These are phyloP conservation scores for Lochmaea capreae DNA, from an alignment of 2,888 invertebrate species.

Conservation along the genomic window DNA sequence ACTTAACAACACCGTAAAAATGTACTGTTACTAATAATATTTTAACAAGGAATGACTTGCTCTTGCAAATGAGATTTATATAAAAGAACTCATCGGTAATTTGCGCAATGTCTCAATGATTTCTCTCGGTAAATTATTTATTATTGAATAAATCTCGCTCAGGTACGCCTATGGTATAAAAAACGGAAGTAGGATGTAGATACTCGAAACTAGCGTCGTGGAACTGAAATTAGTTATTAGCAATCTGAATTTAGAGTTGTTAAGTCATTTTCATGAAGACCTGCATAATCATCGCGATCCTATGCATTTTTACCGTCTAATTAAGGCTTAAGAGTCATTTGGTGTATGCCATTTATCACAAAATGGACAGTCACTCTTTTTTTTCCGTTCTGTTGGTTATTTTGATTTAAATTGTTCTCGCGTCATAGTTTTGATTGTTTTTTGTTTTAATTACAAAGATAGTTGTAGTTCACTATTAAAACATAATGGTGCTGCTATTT, in stretches of 20 bases:
- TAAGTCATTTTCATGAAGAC: slow-evolving; percentile 51
- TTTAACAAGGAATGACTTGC: slow-evolving; percentile 50
- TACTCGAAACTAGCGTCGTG: slow-evolving; percentile 45
- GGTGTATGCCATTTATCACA: slow-evolving; percentile 20
- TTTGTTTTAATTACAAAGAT: background rate
- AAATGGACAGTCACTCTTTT: slow-evolving; percentile 36
- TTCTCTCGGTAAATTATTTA: too few species aligned
- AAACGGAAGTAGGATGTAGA: background rate
- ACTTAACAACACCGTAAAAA: slow-evolving; percentile 51
- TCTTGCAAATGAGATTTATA: slow-evolving; percentile 41
- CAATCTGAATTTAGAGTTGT: slow-evolving; percentile 56
- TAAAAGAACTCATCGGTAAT: too few species aligned
- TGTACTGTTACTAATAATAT: slow-evolving; percentile 57
- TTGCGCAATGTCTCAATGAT: too few species aligned
- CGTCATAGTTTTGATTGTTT: background rate
- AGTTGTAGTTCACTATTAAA: too few species aligned
- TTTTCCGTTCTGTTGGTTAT: background rate
- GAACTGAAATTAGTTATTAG: slow-evolving; percentile 58
- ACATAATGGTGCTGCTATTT: too few species aligned
- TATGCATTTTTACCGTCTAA: slow-evolving; percentile 59
- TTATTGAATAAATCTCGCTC: too few species aligned
- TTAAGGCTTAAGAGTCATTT: slow-evolving; percentile 45
- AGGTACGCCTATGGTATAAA: background rate
- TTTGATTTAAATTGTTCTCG: background rate
- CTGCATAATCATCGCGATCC: slow-evolving; percentile 57